Base-by-base conservation (phyloP, 37 sponge, comb jelly and placozoan species). In the Dysidea cf. avara region DNA sequence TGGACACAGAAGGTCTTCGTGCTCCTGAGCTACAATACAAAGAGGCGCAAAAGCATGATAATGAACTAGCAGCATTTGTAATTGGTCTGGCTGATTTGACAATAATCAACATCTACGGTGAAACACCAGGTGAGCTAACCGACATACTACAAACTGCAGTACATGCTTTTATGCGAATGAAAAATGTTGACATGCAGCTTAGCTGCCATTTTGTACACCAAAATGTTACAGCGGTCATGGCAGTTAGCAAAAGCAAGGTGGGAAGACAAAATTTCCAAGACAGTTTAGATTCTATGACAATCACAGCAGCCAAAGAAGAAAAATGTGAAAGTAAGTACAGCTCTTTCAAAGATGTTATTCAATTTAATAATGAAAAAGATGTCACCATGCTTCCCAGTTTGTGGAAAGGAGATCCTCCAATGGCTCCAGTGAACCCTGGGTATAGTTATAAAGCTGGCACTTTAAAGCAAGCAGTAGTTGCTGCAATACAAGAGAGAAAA, bases 181-280 rank as follows among this genome's bases (percentile, higher is more conserved):
- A 69, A 26, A 32, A 24, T 58, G 69, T 69, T 16, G 40, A 34
- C 21, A 29, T 79, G 29, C 56, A 21, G 4, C 69, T 69, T 3
- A 68, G 60, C 7, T 79, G 80, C 30, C 61, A 68, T 24, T 79
- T 79, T 69, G 80, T 79, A 47, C 80, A 79, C 56, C 80, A 79
- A 36, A 79, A 79, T 56, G 80, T 79, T 25, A 47, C 51, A 3
- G 50, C 49, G 34, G 32, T 56, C 22, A 29, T n/a, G 26, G 39
- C 61, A 39, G 37, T 17, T 12, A 43, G 46, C 2, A 79, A 69
- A 56, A 46, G 68, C 32, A 50, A 17, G 12, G 43, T 57, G 40
- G 80, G 61, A 7, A 61, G 80, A 35, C 13, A 11, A 29, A 57
- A 57, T 17, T 48, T 79, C 3, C 54, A 33, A 55, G 60, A 67